Evolutionary conservation across 2,113 vertebrate genomes (phyloP).

Genomic region (Sinocyclocheilus grahami): DNA sequence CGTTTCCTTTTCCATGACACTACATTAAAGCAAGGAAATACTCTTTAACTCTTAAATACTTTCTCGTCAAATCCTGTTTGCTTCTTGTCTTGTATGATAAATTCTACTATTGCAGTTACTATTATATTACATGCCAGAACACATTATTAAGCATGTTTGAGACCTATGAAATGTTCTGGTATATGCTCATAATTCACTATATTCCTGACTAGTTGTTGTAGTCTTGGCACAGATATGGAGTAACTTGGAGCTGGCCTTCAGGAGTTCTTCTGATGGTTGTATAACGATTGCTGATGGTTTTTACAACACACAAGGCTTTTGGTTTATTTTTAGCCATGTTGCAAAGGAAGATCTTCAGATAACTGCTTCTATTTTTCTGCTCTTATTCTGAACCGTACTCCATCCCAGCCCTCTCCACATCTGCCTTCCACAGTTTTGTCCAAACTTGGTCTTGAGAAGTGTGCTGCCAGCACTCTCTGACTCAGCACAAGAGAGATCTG

Average conservation of each 20-base stretch:
- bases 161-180: background rate
- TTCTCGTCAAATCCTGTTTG: background rate
- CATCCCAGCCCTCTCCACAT: conserved; percentile 22
- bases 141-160: background rate
- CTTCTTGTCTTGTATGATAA: background rate
- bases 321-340: background rate
- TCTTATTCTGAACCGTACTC: background rate
- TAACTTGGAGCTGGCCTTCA: background rate
- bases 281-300: background rate
- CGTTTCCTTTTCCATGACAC: background rate
- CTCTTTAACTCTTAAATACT: too few relatives aligned
- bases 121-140: background rate
- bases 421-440: conserved; percentile 12
- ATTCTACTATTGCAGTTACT: background rate
- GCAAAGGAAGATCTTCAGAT: background rate
- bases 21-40: background rate
- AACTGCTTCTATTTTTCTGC: conserved; percentile 13
- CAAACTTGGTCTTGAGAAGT: conserved; percentile 7
- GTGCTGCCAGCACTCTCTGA: background rate
- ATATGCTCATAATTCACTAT: background rate
- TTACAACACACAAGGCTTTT: background rate
- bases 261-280: background rate
- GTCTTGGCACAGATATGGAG: background rate
- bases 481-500: conserved; percentile 3
- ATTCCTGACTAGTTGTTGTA: background rate